Evolutionary conservation across 2,113 vertebrate species (phyloP), one percentile per base, ranked within the genome.

Genomic region (Mus pahari): DNA sequence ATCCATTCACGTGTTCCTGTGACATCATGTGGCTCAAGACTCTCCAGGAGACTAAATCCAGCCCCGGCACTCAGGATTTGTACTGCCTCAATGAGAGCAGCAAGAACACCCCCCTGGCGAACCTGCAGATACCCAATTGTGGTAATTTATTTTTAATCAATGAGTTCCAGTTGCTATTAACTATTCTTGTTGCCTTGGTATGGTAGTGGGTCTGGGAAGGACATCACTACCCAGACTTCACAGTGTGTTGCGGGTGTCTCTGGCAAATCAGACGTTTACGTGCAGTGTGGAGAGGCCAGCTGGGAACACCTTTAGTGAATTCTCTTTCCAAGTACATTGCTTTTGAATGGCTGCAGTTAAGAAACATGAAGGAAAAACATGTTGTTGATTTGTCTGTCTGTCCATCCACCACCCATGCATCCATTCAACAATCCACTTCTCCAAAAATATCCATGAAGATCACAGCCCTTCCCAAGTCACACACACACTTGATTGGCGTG

Each of bases 21-120:
- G 99, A 99, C 95, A 99, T 99, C 98, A 99, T 99, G 99, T 99
- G 99, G 99, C 99, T 99, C 98, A 99, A 99, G 97, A 99, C 99
- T 96, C 99, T 99, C 98, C 98, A 99, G 96, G 99, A 99, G 96
- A 98, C 98, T n/a, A 99, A 99, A 96, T 97, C 97, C 83, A 97
- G 97, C 79, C 90, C 97, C 55, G 99, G 99, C 96, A 97, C 91
- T 97, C 99, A 99, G 98, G 99, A 99, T 94, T 98, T 99, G 95
- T 98, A 98, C 93, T 99, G 99, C 97, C 97, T 98, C 64, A 99
- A 99, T 97, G 99, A 99, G 84, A 99, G 98, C 97, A 99, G 99
- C 96, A 98, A 97, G 97, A 99, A 98, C 96, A 99, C 98, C 94
- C 97, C 98, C n/a, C 97, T 99, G 96, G 98, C 98, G 97, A 98